A percentile compares a stretch with the other conserved stretches of the same genome.
Evolutionary conservation across 2,888 invertebrate genomes (phyloP).

Genomic region (Lasioglossum oenotherae): DNA sequence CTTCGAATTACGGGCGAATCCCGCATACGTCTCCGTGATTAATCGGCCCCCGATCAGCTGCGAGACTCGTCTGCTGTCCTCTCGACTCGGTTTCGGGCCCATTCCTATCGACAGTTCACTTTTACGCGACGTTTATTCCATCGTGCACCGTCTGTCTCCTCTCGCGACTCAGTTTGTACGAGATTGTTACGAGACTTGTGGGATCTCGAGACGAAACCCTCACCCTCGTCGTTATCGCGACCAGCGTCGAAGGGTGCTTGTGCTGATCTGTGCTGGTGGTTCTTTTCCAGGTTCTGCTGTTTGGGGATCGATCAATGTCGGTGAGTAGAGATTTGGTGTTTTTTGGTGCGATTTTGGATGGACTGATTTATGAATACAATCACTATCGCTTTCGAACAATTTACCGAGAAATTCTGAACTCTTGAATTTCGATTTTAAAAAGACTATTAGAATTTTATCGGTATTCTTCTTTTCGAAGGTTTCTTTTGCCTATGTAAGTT

Average conservation of each 20-base stretch:
- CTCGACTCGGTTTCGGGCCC: not conserved
- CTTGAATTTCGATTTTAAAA: too few relatives aligned
- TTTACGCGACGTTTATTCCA: not conserved
- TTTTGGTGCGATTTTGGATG: too few relatives aligned
- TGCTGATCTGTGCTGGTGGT: constrained; percentile 5
- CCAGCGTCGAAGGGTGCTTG: constrained; percentile 33
- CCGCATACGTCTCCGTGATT: constrained; percentile 65
- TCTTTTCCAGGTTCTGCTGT: not conserved
- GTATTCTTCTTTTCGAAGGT: not conserved
- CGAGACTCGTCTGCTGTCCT: not conserved
- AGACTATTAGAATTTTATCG: not conserved
- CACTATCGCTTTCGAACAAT: too few relatives aligned
- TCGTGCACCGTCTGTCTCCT: not conserved
- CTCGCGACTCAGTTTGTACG: not conserved
- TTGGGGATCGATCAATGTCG: constrained; percentile 55
- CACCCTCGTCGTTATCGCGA: constrained; percentile 42
- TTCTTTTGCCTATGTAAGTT: too few relatives aligned
- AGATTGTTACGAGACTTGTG: not conserved
- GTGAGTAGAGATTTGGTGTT: constrained; percentile 49
- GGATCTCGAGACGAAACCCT: constrained; percentile 9
- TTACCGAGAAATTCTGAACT: too few relatives aligned
- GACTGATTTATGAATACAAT: too few relatives aligned
- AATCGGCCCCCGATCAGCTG: not conserved
- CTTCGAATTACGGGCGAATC: constrained; percentile 80
- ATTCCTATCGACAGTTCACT: not conserved